A percentile compares a stretch with the other conserved stretches of the same genome.
Conservation (phyloP, 2,888 invertebrate genomes). For the Eilema caniola region DNA sequence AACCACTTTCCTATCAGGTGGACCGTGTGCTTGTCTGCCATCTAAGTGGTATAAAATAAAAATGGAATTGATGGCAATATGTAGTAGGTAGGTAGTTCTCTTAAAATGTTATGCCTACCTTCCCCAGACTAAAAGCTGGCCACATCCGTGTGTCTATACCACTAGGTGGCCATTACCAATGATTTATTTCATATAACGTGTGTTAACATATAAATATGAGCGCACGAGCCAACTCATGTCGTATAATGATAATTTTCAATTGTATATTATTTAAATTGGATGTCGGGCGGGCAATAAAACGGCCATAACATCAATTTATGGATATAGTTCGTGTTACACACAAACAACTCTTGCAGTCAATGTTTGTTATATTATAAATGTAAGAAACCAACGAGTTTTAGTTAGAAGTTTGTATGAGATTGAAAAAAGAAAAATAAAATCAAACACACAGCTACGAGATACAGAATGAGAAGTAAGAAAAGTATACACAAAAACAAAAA, state of each 20-base stretch:
- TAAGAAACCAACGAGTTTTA: not conserved
- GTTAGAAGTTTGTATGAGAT: too few relatives aligned
- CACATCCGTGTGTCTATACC: not conserved
- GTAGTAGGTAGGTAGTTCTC: too few relatives aligned
- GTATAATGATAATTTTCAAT: conserved; percentile 50
- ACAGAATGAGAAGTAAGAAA: too few relatives aligned
- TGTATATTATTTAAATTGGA: conserved; percentile 59
- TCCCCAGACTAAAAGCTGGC: too few relatives aligned
- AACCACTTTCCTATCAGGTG: too few relatives aligned
- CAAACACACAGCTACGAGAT: too few relatives aligned
- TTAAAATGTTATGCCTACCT: too few relatives aligned
- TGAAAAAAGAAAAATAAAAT: too few relatives aligned
- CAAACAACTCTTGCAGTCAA: conserved; percentile 9
- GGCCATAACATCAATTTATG: conserved; percentile 60
- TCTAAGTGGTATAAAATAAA: too few relatives aligned
- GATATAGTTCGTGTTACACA: conserved; percentile 51
- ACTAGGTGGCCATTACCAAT: not conserved
- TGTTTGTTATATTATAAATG: not conserved
- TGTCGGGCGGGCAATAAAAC: conserved; percentile 55
- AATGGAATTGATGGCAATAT: too few relatives aligned
- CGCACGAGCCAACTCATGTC: conserved; percentile 35
- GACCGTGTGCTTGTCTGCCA: too few relatives aligned
- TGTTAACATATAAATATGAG: not conserved
- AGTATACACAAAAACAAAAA: too few relatives aligned
- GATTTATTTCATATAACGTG: not conserved